phyloP scores from a whole-genome alignment of 2,797 vertebrate genomes.

The Sorex maritimensis region DNA sequence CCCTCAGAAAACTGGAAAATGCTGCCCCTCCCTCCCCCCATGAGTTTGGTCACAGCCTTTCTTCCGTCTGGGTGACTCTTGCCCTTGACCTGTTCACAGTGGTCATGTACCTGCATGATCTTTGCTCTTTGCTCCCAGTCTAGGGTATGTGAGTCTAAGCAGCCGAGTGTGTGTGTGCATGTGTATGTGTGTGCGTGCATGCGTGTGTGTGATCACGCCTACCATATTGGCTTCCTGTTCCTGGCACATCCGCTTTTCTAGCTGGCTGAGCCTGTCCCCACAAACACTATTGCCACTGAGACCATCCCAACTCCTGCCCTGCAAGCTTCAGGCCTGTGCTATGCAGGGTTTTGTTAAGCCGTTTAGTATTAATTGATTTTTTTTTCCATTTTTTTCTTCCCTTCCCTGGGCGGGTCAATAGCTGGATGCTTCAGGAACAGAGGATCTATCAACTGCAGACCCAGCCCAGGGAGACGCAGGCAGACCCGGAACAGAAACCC shows the following conservation, averaged over 20 bases:
- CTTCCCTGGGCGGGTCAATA: slow-evolving; percentile 95
- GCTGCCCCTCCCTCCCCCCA: not conserved
- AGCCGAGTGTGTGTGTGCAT: slow-evolving; percentile 8
- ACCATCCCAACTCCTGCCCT: slow-evolving; percentile 89
- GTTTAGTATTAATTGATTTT: slow-evolving; percentile 96
- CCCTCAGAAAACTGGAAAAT: no score
- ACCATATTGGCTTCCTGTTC: slow-evolving; percentile 93
- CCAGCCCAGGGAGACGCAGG: slow-evolving; percentile 92
- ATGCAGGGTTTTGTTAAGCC: slow-evolving; percentile 92
- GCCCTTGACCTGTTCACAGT: slow-evolving; percentile 62
- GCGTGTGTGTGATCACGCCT: slow-evolving; percentile 87
- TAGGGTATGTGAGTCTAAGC: slow-evolving; percentile 73
- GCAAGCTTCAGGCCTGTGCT: slow-evolving; percentile 89
- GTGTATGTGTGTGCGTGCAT: slow-evolving; percentile 22
- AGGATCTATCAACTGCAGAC: slow-evolving; percentile 95
- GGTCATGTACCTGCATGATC: slow-evolving; percentile 62
- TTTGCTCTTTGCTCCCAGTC: slow-evolving; percentile 71
- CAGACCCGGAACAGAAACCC: slow-evolving; percentile 92
- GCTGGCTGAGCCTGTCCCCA: slow-evolving; percentile 87
- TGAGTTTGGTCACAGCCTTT: slow-evolving; percentile 62
- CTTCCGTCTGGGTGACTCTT: slow-evolving; percentile 63
- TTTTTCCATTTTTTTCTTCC: slow-evolving; percentile 94
- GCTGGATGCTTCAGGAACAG: slow-evolving; percentile 95
- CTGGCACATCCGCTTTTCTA: slow-evolving; percentile 89
- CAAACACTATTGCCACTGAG: slow-evolving; percentile 89